Percentiles rank a stretch among this genome's conserved stretches.
These are phyloP conservation scores for Apodemia zela DNA, from an alignment of 2,888 invertebrate species.

Conservation along the genomic window DNA sequence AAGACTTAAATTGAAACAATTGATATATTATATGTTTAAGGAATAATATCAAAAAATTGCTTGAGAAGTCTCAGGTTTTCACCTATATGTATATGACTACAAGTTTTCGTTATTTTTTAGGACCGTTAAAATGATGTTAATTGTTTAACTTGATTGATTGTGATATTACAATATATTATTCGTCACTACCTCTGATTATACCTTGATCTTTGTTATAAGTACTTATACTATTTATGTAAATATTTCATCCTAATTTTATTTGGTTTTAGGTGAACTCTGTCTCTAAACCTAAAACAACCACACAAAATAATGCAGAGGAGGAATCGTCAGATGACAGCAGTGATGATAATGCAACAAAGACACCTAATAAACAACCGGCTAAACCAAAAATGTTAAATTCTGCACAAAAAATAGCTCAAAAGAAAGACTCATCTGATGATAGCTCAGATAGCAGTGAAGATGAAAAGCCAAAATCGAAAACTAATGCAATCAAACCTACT, in stretches of 20 bases:
- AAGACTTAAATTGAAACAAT: too few species aligned
- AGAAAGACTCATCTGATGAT: conserved; percentile 41
- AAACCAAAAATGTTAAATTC: conserved; percentile 39
- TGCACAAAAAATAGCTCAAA: conserved; percentile 33
- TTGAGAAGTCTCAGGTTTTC: too few species aligned
- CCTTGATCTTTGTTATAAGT: neutral
- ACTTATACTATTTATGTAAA: neutral
- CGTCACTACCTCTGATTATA: conserved; percentile 70
- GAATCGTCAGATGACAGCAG: conserved; percentile 57
- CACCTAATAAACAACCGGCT: conserved; percentile 41
- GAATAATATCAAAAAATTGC: too few species aligned
- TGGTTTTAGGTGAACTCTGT: conserved; percentile 32
- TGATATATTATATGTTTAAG: too few species aligned
- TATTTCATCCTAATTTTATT: neutral
- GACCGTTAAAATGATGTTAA: conserved; percentile 50
- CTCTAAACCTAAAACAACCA: conserved; percentile 42
- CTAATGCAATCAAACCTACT: conserved; percentile 30
- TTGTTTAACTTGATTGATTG: conserved; percentile 39
- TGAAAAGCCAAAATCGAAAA: conserved; percentile 33
- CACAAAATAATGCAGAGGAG: conserved; percentile 43
- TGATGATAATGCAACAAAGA: conserved; percentile 49
- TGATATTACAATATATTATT: conserved; percentile 47
- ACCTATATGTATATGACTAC: too few species aligned
- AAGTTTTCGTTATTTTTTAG: too few species aligned
- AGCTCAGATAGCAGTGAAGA: conserved; percentile 50